Conservation (phyloP, 1,140 invertebrate genomes). For the Bactericera cockerelli region DNA sequence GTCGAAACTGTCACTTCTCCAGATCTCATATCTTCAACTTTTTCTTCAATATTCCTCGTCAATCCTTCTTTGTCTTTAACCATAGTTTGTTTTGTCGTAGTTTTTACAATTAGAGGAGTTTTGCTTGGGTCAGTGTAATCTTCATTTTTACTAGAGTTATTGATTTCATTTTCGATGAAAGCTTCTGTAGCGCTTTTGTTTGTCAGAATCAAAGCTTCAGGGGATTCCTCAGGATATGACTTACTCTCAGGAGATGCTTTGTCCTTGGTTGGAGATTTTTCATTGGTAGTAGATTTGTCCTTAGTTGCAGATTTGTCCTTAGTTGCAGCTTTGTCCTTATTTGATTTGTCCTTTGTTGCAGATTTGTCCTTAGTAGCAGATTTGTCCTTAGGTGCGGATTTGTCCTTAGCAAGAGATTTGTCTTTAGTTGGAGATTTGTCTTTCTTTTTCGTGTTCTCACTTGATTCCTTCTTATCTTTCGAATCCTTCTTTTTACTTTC, state of each 20-base stretch:
- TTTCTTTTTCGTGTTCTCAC: too few species aligned
- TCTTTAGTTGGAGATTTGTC: too few species aligned
- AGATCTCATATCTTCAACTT: constrained; percentile 69
- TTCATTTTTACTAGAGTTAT: constrained; percentile 9
- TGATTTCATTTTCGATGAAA: constrained; percentile 15
- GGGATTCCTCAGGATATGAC: too few species aligned
- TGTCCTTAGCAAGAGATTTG: too few species aligned
- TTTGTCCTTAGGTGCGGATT: too few species aligned
- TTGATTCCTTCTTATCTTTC: too few species aligned
- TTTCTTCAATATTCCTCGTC: constrained; percentile 69
- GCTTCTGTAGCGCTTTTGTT: constrained; percentile 6
- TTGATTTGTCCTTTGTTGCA: too few species aligned
- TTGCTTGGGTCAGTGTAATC: not conserved
- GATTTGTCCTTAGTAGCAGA: too few species aligned
- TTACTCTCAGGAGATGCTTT: too few species aligned
- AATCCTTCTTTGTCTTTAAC: constrained; percentile 70
- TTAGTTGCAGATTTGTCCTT: too few species aligned
- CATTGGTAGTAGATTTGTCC: too few species aligned
- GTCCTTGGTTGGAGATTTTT: too few species aligned
- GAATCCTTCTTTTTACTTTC: not conserved
- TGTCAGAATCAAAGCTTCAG: not conserved
- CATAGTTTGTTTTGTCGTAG: constrained; percentile 73
- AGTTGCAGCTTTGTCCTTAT: not conserved
- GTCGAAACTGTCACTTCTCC: constrained; percentile 68
- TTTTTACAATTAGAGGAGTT: constrained; percentile 50